phyloP scores from a whole-genome alignment of 2,888 invertebrate species.

The Conistra vaccinii region DNA sequence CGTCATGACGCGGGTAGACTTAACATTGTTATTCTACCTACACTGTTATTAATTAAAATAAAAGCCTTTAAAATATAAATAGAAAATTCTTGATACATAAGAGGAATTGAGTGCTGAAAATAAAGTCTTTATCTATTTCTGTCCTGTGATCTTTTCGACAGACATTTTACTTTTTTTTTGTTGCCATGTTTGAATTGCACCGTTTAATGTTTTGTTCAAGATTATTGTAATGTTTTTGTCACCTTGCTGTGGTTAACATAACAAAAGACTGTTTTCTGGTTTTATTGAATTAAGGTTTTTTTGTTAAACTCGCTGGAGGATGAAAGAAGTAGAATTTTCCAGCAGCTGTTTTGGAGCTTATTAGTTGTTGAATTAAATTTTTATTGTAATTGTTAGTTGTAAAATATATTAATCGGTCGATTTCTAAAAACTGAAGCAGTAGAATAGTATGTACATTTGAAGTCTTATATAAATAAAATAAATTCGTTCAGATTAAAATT shows the following conservation, averaged over 20 bases:
- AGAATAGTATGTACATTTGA: background rate
- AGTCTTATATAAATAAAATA: no score
- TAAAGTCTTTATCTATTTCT: conserved; percentile 20
- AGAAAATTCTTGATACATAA: background rate
- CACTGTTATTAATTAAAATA: background rate
- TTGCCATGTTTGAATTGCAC: conserved; percentile 4
- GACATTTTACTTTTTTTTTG: conserved; percentile 10
- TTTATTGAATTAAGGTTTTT: conserved; percentile 23
- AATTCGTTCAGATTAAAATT: background rate
- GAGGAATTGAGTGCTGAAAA: background rate
- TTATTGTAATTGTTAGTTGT: background rate
- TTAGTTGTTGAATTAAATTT: background rate
- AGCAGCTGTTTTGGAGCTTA: background rate
- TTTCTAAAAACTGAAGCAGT: background rate
- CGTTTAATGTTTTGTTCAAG: conserved; percentile 33
- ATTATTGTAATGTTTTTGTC: conserved; percentile 40
- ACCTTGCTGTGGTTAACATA: conserved; percentile 19
- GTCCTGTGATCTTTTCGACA: background rate
- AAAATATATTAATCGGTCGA: no score
- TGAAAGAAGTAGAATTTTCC: conserved; percentile 26
- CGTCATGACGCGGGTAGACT: background rate
- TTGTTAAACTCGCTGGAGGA: background rate
- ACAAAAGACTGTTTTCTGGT: conserved; percentile 42
- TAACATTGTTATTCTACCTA: background rate
- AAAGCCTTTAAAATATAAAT: background rate